phyloP scores from a whole-genome alignment of 1,140 invertebrate species.

The Rhopalosiphum padi region DNA sequence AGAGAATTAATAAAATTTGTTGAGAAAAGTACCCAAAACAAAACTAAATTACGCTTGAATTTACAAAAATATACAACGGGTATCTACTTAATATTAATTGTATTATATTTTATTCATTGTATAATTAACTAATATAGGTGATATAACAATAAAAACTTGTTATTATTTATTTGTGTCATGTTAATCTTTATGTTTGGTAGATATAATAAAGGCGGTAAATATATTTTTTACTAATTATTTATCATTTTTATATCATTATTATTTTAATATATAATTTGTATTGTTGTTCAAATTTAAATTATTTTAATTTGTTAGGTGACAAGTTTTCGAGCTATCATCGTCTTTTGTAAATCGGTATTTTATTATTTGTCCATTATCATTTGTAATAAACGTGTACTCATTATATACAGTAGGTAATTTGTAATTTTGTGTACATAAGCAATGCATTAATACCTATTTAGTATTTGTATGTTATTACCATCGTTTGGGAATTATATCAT shows the following conservation, averaged over 20 bases:
- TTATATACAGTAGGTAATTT: neutral
- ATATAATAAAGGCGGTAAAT: neutral
- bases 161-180: slow-evolving; percentile 27
- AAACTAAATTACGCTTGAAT: neutral
- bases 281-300: slow-evolving; percentile 20
- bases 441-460: neutral
- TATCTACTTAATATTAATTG: too few relatives aligned
- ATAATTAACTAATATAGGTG: too few relatives aligned
- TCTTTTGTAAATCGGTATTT: neutral
- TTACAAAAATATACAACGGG: neutral
- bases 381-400: slow-evolving; percentile 37
- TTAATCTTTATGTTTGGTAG: neutral
- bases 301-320: neutral
- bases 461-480: neutral
- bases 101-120: too few relatives aligned
- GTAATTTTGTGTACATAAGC: neutral
- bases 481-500: too few relatives aligned
- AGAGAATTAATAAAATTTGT: neutral
- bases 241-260: slow-evolving; percentile 26
- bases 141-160: too few relatives aligned
- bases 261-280: neutral
- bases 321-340: neutral
- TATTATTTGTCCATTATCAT: slow-evolving; percentile 23
- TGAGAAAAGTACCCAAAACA: neutral
- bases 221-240: slow-evolving; percentile 5